These are phyloP conservation scores for Orientallactaga bullata DNA, from an alignment of 2,113 vertebrate species.

Conservation along the genomic window DNA sequence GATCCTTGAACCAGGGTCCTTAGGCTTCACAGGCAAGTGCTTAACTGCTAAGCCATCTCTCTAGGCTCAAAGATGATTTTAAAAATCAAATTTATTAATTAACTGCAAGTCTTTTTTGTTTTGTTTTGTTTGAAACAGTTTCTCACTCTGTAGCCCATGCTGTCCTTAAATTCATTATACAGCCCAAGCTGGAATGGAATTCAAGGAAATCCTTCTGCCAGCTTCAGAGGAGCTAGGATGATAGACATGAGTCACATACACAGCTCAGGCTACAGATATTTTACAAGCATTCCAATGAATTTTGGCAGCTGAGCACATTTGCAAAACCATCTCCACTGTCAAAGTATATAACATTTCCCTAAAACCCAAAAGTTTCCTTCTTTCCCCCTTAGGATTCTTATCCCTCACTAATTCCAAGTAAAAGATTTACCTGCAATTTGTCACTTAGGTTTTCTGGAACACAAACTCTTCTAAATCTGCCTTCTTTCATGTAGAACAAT, in stretches of 20 bases:
- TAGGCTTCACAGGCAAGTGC: too few species aligned
- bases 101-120: background rate
- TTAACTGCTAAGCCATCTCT: too few species aligned
- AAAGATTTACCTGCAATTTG: background rate
- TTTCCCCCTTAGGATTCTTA: background rate
- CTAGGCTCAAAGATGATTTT: background rate
- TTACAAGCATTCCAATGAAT: background rate
- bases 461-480: background rate
- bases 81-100: background rate
- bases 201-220: background rate
- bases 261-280: too few species aligned
- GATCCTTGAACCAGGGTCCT: too few species aligned
- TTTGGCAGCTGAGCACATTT: background rate
- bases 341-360: background rate
- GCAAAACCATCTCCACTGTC: background rate
- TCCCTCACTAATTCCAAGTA: background rate
- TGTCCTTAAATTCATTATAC: background rate
- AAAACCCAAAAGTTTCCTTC: background rate
- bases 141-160: background rate
- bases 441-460: conserved; percentile 3
- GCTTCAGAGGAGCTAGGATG: background rate
- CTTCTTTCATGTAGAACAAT: too few species aligned
- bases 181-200: background rate
- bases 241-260: background rate
- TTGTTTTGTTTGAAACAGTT: background rate